These are phyloP conservation scores for Pissodes strobi DNA, from an alignment of 1,140 invertebrate species.

Conservation along the genomic window DNA sequence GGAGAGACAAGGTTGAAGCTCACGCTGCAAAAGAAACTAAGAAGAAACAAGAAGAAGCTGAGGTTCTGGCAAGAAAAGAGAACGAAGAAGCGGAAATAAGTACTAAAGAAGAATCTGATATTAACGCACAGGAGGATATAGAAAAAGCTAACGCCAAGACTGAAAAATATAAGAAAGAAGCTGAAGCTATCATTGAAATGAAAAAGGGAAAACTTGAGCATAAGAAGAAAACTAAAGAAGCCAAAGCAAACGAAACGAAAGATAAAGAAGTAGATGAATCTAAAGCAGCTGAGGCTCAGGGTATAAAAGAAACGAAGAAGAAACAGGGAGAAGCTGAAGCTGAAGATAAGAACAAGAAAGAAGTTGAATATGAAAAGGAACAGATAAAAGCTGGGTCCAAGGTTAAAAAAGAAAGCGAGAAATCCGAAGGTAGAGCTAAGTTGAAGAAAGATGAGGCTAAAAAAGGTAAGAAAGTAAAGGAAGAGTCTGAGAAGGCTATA, in stretches of 20 bases:
- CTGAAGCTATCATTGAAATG: slow-evolving; percentile 30
- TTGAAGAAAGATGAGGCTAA: no score
- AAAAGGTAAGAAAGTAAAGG: background rate
- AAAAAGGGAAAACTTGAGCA: slow-evolving; percentile 3
- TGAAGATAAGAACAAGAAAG: no score
- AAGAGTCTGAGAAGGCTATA: slow-evolving; percentile 22
- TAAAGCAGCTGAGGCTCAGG: background rate
- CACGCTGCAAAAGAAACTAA: slow-evolving; percentile 32
- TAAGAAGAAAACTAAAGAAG: slow-evolving; percentile 7
- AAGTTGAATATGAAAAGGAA: background rate
- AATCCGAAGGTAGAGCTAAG: slow-evolving; percentile 3
- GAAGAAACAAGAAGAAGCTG: slow-evolving; percentile 36
- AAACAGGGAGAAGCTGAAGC: no score
- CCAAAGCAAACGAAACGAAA: background rate
- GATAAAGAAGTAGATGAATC: background rate
- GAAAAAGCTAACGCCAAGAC: slow-evolving; percentile 33
- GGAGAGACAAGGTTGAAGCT: slow-evolving; percentile 34
- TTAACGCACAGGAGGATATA: slow-evolving; percentile 36
- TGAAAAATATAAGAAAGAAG: slow-evolving; percentile 33
- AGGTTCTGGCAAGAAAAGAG: slow-evolving; percentile 38
- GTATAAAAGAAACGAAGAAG: background rate
- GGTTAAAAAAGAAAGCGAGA: no score
- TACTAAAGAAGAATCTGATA: slow-evolving; percentile 25
- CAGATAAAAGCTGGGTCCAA: slow-evolving; percentile 2
- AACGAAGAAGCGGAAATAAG: slow-evolving; percentile 26